These are phyloP conservation scores for Argopecten irradians DNA, from an alignment of 1,140 invertebrate species.

Conservation along the genomic window DNA sequence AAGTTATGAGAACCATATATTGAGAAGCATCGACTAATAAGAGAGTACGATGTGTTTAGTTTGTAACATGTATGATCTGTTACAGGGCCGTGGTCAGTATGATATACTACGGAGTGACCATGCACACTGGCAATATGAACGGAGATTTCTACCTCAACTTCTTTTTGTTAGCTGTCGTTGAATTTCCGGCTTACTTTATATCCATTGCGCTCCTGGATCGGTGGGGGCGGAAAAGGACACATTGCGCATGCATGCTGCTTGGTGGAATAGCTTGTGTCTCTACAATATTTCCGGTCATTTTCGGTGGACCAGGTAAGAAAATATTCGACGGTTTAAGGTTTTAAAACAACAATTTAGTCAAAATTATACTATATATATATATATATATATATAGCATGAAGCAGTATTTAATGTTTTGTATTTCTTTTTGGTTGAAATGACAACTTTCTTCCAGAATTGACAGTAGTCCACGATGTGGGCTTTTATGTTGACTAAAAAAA, in stretches of 20 bases:
- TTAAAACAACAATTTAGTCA: too few relatives aligned
- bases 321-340: too few relatives aligned
- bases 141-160: slow-evolving; percentile 69
- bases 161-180: slow-evolving; percentile 81
- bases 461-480: too few relatives aligned
- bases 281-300: slow-evolving; percentile 60
- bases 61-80: slow-evolving; percentile 39
- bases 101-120: slow-evolving; percentile 82
- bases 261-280: slow-evolving; percentile 62
- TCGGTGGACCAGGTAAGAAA: slow-evolving; percentile 51
- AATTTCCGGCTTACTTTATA: slow-evolving; percentile 86
- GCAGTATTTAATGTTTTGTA: neutral
- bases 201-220: slow-evolving; percentile 75
- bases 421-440: neutral
- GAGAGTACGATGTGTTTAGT: too few relatives aligned
- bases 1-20: too few relatives aligned
- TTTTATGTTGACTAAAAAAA: too few relatives aligned
- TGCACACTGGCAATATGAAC: slow-evolving; percentile 62
- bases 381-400: too few relatives aligned
- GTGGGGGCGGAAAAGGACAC: slow-evolving; percentile 60
- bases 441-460: too few relatives aligned
- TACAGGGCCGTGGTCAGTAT: slow-evolving; percentile 83
- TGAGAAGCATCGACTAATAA: too few relatives aligned
- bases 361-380: too few relatives aligned
- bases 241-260: slow-evolving; percentile 60